Conservation (phyloP, 2,888 invertebrate species). For the Andrena bucephala region DNA sequence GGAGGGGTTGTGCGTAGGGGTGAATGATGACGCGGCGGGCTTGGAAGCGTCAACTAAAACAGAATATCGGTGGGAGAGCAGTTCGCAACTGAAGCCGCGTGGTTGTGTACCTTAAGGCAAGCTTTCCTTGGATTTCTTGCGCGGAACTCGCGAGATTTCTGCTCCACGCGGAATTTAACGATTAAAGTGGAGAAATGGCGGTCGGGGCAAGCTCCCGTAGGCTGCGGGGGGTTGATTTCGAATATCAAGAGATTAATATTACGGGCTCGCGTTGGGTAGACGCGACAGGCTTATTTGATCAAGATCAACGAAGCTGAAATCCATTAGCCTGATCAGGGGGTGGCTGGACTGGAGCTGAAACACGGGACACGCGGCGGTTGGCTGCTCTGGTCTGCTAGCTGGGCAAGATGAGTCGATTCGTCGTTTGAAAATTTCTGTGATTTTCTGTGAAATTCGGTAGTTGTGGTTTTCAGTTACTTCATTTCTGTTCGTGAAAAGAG, state of each 20-base stretch:
- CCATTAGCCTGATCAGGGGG: slow-evolving; percentile 32
- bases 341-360: background rate
- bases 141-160: background rate
- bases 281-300: slow-evolving; percentile 19
- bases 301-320: slow-evolving; percentile 35
- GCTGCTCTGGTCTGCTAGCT: too few species aligned
- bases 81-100: too few species aligned
- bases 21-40: too few species aligned
- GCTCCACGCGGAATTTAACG: slow-evolving; percentile 19
- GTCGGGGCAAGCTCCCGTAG: background rate
- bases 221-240: slow-evolving; percentile 31
- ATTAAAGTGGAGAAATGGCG: background rate
- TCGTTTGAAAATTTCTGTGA: too few species aligned
- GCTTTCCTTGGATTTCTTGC: too few species aligned
- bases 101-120: too few species aligned
- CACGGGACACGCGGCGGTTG: background rate
- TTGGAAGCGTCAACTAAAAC: too few species aligned
- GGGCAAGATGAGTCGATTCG: too few species aligned
- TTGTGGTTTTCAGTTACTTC: too few species aligned
- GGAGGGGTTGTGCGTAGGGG: background rate
- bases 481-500: too few species aligned
- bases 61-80: too few species aligned
- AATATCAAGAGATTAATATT: slow-evolving; percentile 49
- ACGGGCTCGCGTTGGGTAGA: slow-evolving; percentile 15
- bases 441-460: too few species aligned